Evolutionary conservation across 1,140 invertebrate species (phyloP).

Genomic region (Drosophila kurseongensis): DNA sequence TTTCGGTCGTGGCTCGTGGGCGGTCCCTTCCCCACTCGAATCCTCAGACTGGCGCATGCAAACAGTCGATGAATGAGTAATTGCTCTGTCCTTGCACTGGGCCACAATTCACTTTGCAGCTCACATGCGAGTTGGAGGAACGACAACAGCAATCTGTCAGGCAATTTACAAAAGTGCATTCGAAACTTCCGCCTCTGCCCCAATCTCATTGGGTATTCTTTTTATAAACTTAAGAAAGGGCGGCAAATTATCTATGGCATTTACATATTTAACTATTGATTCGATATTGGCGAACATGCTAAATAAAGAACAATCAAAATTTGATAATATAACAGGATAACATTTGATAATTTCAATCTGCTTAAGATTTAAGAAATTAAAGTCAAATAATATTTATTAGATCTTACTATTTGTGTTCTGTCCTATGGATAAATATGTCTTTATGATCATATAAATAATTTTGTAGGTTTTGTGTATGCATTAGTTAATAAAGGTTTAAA

Average conservation of each 20-base stretch:
- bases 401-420: no score
- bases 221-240: background rate
- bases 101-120: conserved; percentile 22
- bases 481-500: no score
- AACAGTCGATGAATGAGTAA: conserved; percentile 80
- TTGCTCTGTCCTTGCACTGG: conserved; percentile 55
- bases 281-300: background rate
- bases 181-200: conserved; percentile 14
- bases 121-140: conserved; percentile 1
- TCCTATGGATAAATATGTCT: no score
- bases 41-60: conserved; percentile 24
- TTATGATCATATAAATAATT: no score
- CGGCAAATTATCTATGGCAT: background rate
- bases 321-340: no score
- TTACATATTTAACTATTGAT: background rate
- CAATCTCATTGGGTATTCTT: conserved; percentile 14
- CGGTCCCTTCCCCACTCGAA: background rate
- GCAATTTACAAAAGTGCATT: conserved; percentile 62
- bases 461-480: no score
- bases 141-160: conserved; percentile 32
- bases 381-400: no score
- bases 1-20: conserved; percentile 4
- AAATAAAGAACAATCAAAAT: no score
- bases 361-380: no score
- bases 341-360: no score